Evolutionary conservation across 2,888 invertebrate species (phyloP).

Genomic region (Drosophila paracracens): DNA sequence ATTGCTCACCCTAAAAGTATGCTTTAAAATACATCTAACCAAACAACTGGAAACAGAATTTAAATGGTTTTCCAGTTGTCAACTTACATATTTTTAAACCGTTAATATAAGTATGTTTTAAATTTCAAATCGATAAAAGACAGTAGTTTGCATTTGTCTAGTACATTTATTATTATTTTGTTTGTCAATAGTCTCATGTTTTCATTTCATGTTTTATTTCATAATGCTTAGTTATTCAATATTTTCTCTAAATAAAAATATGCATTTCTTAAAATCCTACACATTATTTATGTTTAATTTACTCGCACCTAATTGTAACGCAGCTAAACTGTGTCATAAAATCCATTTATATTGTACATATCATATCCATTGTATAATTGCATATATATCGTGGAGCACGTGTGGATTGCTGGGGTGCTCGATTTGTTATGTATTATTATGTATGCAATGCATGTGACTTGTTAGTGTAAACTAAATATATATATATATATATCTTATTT

Average conservation of each 20-base stretch:
- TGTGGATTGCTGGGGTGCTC: constrained; percentile 34
- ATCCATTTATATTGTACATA: constrained; percentile 47
- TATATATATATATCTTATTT: constrained; percentile 21
- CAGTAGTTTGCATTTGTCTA: constrained; percentile 47
- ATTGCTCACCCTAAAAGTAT: neutral
- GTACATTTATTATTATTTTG: constrained; percentile 64
- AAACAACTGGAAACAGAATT: neutral
- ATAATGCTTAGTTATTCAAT: constrained; percentile 54
- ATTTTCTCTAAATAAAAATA: constrained; percentile 77
- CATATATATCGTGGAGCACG: constrained; percentile 58
- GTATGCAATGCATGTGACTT: constrained; percentile 16
- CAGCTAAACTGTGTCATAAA: constrained; percentile 59
- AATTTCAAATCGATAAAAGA: neutral
- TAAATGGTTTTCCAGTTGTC: neutral
- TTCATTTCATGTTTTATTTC: constrained; percentile 69
- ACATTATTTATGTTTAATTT: constrained; percentile 30
- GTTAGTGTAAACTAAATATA: constrained; percentile 39
- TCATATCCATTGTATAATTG: constrained; percentile 63
- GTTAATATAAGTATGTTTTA: no score
- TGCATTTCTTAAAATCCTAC: constrained; percentile 54
- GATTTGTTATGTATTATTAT: constrained; percentile 12
- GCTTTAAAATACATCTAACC: neutral
- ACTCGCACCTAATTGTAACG: constrained; percentile 37
- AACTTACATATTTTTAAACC: no score
- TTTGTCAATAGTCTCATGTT: constrained; percentile 76